phyloP scores from a whole-genome alignment of 1,140 invertebrate species.

The Physella acuta region DNA sequence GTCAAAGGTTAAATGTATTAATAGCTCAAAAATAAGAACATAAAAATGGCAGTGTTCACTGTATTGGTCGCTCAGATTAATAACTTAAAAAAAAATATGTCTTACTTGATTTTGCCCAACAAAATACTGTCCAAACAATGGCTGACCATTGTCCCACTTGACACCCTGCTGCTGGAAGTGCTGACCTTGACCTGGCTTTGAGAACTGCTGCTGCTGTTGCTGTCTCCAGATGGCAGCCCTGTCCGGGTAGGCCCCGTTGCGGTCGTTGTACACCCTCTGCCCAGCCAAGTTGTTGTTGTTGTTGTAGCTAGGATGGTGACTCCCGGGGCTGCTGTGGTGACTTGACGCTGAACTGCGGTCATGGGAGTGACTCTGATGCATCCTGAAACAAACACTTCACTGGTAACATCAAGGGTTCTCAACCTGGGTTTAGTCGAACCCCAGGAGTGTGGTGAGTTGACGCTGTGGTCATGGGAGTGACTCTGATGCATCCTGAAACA shows the following conservation, averaged over 20 bases:
- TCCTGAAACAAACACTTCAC: not conserved
- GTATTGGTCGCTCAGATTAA: too few relatives aligned
- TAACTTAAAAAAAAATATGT: not conserved
- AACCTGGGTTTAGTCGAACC: too few relatives aligned
- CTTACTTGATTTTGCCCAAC: conserved; percentile 5
- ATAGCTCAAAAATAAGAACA: too few relatives aligned
- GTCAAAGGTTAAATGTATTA: too few relatives aligned
- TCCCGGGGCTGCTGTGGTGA: not conserved
- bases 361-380: too few relatives aligned
- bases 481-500: too few relatives aligned
- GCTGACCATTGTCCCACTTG: conserved; percentile 17
- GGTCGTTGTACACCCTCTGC: not conserved
- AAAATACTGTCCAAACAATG: conserved; percentile 23
- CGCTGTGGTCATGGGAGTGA: too few relatives aligned
- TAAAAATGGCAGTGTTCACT: too few relatives aligned
- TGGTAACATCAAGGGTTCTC: not conserved
- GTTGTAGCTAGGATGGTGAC: not conserved
- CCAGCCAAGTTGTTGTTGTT: conserved; percentile 6
- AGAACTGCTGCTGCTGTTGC: conserved; percentile 3
- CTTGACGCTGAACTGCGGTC: not conserved
- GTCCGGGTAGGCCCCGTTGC: not conserved
- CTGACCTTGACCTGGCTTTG: not conserved
- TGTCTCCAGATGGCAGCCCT: not conserved
- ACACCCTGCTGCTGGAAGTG: conserved; percentile 17
- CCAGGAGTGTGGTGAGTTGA: too few relatives aligned